Conservation (phyloP, 2,888 invertebrate genomes). For the Dusona sp. region DNA sequence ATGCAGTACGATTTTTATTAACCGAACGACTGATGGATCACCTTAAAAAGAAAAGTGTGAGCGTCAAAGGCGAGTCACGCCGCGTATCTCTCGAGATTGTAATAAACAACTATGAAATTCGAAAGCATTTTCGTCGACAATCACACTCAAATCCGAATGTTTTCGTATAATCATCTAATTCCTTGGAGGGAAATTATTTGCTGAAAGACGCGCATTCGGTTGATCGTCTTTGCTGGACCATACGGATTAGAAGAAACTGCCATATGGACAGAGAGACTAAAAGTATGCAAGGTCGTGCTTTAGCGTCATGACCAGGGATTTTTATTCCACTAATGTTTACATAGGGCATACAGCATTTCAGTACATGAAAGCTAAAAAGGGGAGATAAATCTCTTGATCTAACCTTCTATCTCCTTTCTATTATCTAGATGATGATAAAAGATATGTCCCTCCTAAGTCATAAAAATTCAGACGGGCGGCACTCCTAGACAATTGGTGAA, state of each 20-base stretch:
- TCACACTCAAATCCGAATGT: not conserved
- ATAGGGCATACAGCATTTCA: not conserved
- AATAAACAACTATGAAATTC: not conserved
- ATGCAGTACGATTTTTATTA: too few relatives aligned
- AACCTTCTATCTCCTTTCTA: not conserved
- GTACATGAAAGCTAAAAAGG: not conserved
- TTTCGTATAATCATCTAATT: not conserved
- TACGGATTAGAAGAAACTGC: constrained; percentile 31
- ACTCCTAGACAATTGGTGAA: not conserved
- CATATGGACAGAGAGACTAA: not conserved
- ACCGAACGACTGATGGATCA: too few relatives aligned
- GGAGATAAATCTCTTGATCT: constrained; percentile 2
- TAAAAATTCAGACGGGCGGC: not conserved
- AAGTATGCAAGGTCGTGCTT: not conserved
- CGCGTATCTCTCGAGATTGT: too few relatives aligned
- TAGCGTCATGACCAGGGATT: not conserved
- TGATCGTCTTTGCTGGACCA: constrained; percentile 12
- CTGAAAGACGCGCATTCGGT: not conserved
- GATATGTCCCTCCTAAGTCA: not conserved
- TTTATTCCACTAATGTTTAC: not conserved
- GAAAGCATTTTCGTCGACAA: too few relatives aligned
- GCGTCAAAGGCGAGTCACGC: too few relatives aligned
- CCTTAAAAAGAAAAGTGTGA: too few relatives aligned
- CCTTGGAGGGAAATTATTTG: not conserved
- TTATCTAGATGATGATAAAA: not conserved